These are phyloP conservation scores for Notospermus geniculatus DNA, from an alignment of 1,140 invertebrate genomes.

Conservation along the genomic window DNA sequence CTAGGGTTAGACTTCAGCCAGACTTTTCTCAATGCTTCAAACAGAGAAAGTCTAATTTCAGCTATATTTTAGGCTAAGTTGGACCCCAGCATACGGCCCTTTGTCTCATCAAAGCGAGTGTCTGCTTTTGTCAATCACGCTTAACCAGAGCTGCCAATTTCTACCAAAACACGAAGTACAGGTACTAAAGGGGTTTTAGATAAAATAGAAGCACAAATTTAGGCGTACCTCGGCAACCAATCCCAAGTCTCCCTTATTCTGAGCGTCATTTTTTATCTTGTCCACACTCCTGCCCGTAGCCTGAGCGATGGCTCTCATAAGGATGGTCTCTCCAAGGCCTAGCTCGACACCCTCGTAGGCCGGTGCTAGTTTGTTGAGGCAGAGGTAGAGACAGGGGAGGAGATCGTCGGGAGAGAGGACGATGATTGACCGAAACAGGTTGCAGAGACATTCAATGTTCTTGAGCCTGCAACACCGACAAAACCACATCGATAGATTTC, in stretches of 20 bases:
- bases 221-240: conserved; percentile 76
- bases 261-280: conserved; percentile 82
- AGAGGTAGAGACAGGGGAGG: conserved; percentile 86
- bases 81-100: no score
- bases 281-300: conserved; percentile 83
- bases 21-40: no score
- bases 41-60: no score
- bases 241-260: conserved; percentile 83
- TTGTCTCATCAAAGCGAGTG: no score
- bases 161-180: no score
- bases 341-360: conserved; percentile 85
- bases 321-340: conserved; percentile 88
- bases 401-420: conserved; percentile 84
- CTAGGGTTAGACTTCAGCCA: no score
- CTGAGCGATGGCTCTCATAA: conserved; percentile 91
- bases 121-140: no score
- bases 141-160: no score
- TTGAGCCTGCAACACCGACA: conserved; percentile 72
- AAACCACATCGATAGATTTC: background rate
- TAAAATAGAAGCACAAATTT: background rate
- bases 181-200: no score
- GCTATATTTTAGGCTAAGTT: no score
- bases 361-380: conserved; percentile 91
- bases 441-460: conserved; percentile 90
- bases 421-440: conserved; percentile 92